Percentiles rank a stretch among this genome's conserved stretches.
These are phyloP conservation scores for Butorides virescens DNA, from an alignment of 2,113 vertebrate species.

Conservation along the genomic window DNA sequence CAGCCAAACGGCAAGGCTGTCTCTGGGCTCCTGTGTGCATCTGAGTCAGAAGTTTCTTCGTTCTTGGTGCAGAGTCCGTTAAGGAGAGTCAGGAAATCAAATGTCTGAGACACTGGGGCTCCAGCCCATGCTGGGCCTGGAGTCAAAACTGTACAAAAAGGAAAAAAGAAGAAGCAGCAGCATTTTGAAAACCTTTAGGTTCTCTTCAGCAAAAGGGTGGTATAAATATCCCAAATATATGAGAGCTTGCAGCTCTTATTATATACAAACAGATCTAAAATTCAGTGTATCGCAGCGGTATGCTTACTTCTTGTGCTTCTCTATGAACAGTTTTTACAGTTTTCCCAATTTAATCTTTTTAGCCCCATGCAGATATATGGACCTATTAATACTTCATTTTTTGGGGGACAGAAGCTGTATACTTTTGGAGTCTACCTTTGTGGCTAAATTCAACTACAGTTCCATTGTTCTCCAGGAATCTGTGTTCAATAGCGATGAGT, in stretches of 20 bases:
- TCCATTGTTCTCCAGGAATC: background rate
- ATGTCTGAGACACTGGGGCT: accelerated
- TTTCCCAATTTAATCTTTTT: background rate
- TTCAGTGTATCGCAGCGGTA: background rate
- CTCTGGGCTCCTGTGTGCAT: background rate
- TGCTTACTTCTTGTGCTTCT: background rate
- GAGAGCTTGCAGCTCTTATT: background rate
- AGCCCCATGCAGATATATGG: accelerated
- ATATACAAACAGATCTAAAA: background rate
- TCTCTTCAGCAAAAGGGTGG: background rate
- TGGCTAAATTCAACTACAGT: background rate
- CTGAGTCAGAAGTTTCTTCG: background rate
- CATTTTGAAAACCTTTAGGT: background rate
- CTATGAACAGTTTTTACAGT: background rate
- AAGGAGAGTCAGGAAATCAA: background rate
- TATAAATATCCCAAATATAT: background rate
- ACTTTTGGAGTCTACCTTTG: background rate
- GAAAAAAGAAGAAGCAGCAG: background rate
- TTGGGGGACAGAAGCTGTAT: background rate
- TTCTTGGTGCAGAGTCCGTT: background rate
- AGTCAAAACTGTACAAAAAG: background rate
- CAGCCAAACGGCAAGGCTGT: background rate
- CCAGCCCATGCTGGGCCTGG: background rate
- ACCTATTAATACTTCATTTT: background rate
- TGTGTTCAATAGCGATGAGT: background rate